Percentiles rank a stretch among this genome's conserved stretches.
phyloP scores from a whole-genome alignment of 35 echinoderm and acorn worm species.

The Amphiura filiformis region DNA sequence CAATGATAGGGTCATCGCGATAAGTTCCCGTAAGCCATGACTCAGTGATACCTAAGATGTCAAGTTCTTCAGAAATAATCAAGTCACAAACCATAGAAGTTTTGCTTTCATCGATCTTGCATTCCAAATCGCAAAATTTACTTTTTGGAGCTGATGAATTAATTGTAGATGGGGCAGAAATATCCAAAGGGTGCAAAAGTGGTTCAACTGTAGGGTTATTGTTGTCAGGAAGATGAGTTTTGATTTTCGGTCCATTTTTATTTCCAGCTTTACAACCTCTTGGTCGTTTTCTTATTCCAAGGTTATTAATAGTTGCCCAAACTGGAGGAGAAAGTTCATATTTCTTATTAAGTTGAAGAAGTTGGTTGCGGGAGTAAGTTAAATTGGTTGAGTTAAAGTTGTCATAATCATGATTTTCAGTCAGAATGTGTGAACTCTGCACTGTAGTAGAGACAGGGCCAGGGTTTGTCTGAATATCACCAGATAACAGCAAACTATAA shows the following conservation, averaged over 20 bases:
- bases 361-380: not conserved
- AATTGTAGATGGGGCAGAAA: no score
- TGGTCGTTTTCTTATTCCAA: not conserved
- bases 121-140: no score
- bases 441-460: not conserved
- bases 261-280: not conserved
- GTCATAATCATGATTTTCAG: not conserved
- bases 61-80: no score
- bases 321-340: not conserved
- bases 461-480: not conserved
- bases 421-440: not conserved
- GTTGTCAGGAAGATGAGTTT: not conserved
- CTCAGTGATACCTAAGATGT: no score
- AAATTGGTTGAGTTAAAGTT: not conserved
- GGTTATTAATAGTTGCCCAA: not conserved
- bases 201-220: not conserved
- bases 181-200: no score
- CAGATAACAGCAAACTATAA: not conserved
- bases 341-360: not conserved
- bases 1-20: no score
- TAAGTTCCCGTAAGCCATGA: no score
- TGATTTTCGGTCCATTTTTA: not conserved
- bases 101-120: no score
- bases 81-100: no score
- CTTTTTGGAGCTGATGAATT: no score